phyloP scores from a whole-genome alignment of 92 coral and sea anemone species.

The Porites cylindrica region DNA sequence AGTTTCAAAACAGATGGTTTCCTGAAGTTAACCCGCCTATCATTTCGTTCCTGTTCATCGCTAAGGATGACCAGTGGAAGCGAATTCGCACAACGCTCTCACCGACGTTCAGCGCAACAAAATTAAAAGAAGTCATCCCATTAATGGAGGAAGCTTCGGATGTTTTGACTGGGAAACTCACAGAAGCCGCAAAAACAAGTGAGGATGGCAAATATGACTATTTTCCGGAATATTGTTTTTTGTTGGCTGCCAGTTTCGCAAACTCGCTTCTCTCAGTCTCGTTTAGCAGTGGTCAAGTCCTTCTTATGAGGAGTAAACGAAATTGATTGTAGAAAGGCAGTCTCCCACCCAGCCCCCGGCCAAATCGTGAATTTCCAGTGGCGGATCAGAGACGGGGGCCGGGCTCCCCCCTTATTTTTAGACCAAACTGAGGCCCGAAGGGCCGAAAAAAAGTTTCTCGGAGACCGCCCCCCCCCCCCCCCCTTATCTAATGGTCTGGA shows the following conservation, averaged over 20 bases:
- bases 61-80: constrained; percentile 65
- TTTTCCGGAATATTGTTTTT: not conserved
- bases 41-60: constrained; percentile 48
- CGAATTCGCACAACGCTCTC: constrained; percentile 75
- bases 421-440: too few species aligned
- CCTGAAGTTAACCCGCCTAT: constrained; percentile 65
- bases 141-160: constrained; percentile 60
- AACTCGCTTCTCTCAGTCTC: too few species aligned
- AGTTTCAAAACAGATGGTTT: constrained; percentile 73
- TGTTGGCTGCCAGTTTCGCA: not conserved
- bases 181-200: constrained; percentile 57
- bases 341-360: too few species aligned
- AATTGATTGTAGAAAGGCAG: too few species aligned
- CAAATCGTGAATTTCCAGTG: too few species aligned
- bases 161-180: constrained; percentile 57
- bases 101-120: constrained; percentile 73
- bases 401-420: too few species aligned
- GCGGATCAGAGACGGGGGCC: too few species aligned
- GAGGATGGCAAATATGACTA: not conserved
- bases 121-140: constrained; percentile 70
- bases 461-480: too few species aligned
- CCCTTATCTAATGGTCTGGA: too few species aligned
- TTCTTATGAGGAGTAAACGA: too few species aligned
- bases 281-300: too few species aligned
- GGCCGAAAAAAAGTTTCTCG: too few species aligned